Percentiles rank a stretch among this genome's conserved stretches.
phyloP scores from a whole-genome alignment of 2,113 vertebrate species.

The Brachyhypopomus occidentalis region DNA sequence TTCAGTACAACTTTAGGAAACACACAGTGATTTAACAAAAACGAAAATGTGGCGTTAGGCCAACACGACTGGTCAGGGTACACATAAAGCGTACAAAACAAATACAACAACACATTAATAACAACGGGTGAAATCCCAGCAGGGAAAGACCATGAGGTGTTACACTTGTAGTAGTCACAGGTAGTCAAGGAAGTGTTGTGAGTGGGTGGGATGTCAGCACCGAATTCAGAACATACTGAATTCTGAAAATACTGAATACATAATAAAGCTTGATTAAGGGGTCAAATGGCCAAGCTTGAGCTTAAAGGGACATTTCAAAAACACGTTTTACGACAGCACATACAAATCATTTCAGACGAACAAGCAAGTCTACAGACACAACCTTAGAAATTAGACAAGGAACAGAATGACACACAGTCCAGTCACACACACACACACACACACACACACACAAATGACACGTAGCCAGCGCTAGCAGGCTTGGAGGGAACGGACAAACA shows the following conservation, averaged over 20 bases:
- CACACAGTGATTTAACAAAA: not conserved
- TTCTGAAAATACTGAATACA: not conserved
- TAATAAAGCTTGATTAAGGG: too few species aligned
- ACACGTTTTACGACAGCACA: too few species aligned
- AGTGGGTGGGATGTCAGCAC: not conserved
- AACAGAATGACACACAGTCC: not conserved
- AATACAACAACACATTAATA: constrained; percentile 12
- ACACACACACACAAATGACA: not conserved
- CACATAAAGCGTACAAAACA: not conserved
- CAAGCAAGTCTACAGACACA: not conserved
- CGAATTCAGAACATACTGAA: not conserved
- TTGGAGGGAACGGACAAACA: not conserved
- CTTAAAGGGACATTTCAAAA: too few species aligned
- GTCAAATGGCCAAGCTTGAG: not conserved
- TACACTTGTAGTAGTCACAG: not conserved
- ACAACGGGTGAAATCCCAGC: not conserved
- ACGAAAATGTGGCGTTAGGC: not conserved
- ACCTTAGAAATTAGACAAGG: not conserved
- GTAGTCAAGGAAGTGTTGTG: not conserved
- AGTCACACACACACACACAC: not conserved
- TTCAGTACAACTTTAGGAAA: not conserved
- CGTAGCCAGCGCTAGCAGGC: not conserved
- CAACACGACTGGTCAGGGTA: not conserved
- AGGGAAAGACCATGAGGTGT: not conserved
- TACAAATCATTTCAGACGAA: not conserved